Percentiles rank a stretch among this genome's conserved stretches.
Conservation (phyloP, 64 coral and sea anemone species). For the Pachyseris speciosa region DNA sequence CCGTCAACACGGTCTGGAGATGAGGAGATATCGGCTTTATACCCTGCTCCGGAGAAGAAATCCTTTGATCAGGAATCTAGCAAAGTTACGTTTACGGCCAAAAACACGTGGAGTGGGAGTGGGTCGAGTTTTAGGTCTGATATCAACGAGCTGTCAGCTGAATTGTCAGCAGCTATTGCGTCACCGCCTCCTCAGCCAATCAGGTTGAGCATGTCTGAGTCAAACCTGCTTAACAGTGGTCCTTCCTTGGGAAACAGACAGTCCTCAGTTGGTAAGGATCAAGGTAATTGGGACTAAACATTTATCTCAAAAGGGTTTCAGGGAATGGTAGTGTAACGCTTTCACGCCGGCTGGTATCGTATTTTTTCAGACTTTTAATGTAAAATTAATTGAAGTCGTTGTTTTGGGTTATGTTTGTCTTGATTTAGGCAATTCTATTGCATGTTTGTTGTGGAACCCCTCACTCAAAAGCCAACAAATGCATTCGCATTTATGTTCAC, state of each 20-base stretch:
- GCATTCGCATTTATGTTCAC: too few relatives aligned
- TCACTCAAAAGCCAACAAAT: too few relatives aligned
- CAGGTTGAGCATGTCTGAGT: slow-evolving; percentile 35
- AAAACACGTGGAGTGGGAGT: background rate
- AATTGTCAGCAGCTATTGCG: slow-evolving; percentile 47
- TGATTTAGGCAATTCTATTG: too few relatives aligned
- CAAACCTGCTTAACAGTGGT: background rate
- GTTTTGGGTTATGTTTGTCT: too few relatives aligned
- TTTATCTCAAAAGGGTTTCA: too few relatives aligned
- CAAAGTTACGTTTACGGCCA: background rate
- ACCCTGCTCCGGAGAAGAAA: slow-evolving; percentile 1
- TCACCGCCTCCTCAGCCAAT: slow-evolving; percentile 43
- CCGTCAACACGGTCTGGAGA: background rate
- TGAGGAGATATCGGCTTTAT: background rate
- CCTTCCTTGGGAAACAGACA: background rate
- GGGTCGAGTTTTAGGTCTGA: slow-evolving; percentile 15
- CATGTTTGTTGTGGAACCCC: too few relatives aligned
- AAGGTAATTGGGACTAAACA: too few relatives aligned
- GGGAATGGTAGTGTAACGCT: too few relatives aligned
- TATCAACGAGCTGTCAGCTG: slow-evolving; percentile 37
- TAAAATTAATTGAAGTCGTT: too few relatives aligned
- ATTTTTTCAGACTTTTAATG: too few relatives aligned
- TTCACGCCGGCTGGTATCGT: too few relatives aligned
- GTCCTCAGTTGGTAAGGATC: background rate
- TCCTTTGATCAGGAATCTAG: background rate